A percentile compares a stretch with the other conserved stretches of the same genome.
Conservation (phyloP, 2,888 invertebrate species). For the Dinocampus coccinellae region DNA sequence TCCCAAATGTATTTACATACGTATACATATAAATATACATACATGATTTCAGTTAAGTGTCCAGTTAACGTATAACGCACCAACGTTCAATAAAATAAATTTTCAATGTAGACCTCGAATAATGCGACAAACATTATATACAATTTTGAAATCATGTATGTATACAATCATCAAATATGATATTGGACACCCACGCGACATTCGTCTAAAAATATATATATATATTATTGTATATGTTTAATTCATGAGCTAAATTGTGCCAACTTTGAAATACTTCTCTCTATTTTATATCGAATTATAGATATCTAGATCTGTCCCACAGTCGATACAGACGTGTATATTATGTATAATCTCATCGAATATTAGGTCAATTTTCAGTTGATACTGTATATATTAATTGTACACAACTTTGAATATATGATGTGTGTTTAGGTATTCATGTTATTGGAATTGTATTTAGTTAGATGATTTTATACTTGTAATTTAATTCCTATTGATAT, state of each 20-base stretch:
- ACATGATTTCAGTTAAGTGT: not conserved
- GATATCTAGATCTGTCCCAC: slow-evolving; percentile 17
- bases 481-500: no score
- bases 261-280: slow-evolving; percentile 28
- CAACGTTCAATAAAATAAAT: not conserved
- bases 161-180: not conserved
- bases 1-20: not conserved
- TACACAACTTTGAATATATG: not conserved
- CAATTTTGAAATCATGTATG: not conserved
- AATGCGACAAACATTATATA: not conserved
- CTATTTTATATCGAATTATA: not conserved
- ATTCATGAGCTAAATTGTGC: slow-evolving; percentile 24
- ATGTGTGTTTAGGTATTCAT: not conserved
- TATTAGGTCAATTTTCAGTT: not conserved
- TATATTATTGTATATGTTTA: slow-evolving; percentile 21
- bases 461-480: not conserved
- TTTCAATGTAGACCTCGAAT: not conserved
- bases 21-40: not conserved
- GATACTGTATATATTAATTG: no score
- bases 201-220: not conserved
- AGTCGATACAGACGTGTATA: no score
- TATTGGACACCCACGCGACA: slow-evolving; percentile 9
- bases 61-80: not conserved
- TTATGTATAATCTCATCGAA: slow-evolving; percentile 8
- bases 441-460: not conserved